These are phyloP conservation scores for Leucoma salicis DNA, from an alignment of 2,888 invertebrate genomes.

Conservation along the genomic window DNA sequence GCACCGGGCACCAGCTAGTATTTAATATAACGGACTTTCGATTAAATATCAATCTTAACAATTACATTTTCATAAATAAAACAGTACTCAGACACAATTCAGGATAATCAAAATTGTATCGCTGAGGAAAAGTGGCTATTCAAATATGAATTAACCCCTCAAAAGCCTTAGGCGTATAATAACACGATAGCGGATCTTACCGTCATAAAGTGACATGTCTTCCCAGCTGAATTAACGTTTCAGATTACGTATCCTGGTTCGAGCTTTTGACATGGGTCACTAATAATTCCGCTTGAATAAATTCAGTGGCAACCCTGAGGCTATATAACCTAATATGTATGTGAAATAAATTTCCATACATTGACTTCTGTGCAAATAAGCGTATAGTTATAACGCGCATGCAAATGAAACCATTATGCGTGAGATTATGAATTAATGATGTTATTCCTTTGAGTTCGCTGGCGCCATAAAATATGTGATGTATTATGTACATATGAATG, in stretches of 20 bases:
- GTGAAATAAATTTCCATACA: conserved; percentile 54
- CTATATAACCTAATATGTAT: conserved; percentile 55
- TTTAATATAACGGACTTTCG: too few species aligned
- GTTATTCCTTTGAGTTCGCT: conserved; percentile 34
- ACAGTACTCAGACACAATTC: neutral
- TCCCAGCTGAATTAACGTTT: conserved; percentile 59
- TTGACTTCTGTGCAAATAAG: conserved; percentile 29
- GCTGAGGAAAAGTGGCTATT: conserved; percentile 15
- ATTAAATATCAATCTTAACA: too few species aligned
- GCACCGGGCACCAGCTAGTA: too few species aligned
- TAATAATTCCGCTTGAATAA: conserved; percentile 59
- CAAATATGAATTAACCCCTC: conserved; percentile 22
- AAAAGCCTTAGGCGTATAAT: conserved; percentile 17
- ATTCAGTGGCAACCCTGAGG: conserved; percentile 45
- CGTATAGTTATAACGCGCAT: conserved; percentile 19
- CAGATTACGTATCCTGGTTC: conserved; percentile 54
- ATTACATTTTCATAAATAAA: too few species aligned
- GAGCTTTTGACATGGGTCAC: conserved; percentile 44
- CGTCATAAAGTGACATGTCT: conserved; percentile 56
- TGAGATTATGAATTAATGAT: conserved; percentile 50
- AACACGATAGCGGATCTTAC: conserved; percentile 10
- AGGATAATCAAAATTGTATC: conserved; percentile 9
- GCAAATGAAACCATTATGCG: conserved; percentile 36
- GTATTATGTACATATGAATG: too few species aligned
- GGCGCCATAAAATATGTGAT: conserved; percentile 31